Evolutionary conservation across 2,113 vertebrate genomes (phyloP), one percentile per base, ranked within the genome.

Genomic region (Eleginops maclovinus): DNA sequence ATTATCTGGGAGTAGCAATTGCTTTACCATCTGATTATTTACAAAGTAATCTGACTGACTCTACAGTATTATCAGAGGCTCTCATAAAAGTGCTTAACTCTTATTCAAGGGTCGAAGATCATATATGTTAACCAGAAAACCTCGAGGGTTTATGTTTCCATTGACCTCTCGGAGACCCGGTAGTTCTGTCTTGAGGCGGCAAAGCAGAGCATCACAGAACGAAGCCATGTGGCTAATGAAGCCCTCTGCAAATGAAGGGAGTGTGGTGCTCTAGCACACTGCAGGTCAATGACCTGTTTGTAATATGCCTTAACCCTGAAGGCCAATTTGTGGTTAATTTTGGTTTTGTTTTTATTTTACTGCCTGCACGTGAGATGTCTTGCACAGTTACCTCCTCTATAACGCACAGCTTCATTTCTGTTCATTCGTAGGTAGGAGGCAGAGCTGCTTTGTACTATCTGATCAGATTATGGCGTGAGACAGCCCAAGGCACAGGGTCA

Each of bases 381-480:
- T 44, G 22, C 49, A 55, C 53, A 16, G 49, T 77, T 67, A 72
- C 66, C 31, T 69, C 47, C 28, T 81, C 60, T 26, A 15, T 6
- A 22, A 50, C 36, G 36, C 62, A 72, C 55, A 72, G 62, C 54
- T 68, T 60, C 4, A 16, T 71, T 72, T 68, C 3, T 62, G 44
- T 40, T 70, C 41, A 16, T 50, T 55, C 54, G 19, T 31, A 77
- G 73, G 53, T 72, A 69, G 73, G 63, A 73, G 70, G 80, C 82
- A 49, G 66, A 65, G 66, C 63, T 73, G 80, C 69, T 81, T 79
- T 77, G 51, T 75, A n/a, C 72, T 43, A 72, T 80, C 68, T 79
- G 79, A 72, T 81, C 77, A 81, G 75, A 83, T 78, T 76, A 79
- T 82, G 75, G 59, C 24, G 31, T 40, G 75, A 86, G 68, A 82